Percentiles rank a stretch among this genome's conserved stretches.
Conservation (phyloP, 2,888 invertebrate genomes). For the Magallana nippona region DNA sequence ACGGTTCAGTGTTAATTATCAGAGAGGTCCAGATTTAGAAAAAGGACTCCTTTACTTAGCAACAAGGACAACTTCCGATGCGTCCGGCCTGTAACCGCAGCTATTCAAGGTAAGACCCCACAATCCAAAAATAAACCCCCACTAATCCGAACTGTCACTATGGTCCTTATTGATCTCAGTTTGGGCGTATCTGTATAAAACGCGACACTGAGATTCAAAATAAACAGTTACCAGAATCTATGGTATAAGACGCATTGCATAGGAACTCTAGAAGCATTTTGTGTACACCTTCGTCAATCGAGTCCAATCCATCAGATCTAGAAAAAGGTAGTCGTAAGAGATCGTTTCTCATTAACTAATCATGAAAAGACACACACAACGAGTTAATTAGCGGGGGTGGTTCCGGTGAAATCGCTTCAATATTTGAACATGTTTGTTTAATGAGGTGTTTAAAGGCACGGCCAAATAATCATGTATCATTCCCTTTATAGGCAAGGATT, state of each 20-base stretch:
- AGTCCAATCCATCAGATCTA: not conserved
- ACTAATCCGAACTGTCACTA: not conserved
- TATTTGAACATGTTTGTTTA: not conserved
- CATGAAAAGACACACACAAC: not conserved
- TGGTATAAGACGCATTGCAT: not conserved
- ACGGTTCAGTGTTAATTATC: not conserved
- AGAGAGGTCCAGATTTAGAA: not conserved
- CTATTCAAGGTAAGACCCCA: not conserved
- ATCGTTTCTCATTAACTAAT: not conserved
- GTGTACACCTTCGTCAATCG: not conserved
- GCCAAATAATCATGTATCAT: not conserved
- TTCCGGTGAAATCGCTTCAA: not conserved
- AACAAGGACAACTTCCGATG: slow-evolving; percentile 15
- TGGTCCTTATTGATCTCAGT: not conserved
- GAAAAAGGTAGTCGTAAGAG: not conserved
- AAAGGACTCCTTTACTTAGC: not conserved
- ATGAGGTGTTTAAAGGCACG: slow-evolving; percentile 15
- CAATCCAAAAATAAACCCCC: slow-evolving; percentile 1
- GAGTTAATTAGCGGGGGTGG: not conserved
- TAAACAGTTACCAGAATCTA: not conserved
- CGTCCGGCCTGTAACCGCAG: not conserved
- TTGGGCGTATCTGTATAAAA: slow-evolving; percentile 8
- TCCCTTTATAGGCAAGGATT: not conserved
- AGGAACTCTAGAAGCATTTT: not conserved
- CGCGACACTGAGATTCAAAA: not conserved